Base-by-base conservation (phyloP, 2,888 invertebrate genomes). In the Automeris io region DNA sequence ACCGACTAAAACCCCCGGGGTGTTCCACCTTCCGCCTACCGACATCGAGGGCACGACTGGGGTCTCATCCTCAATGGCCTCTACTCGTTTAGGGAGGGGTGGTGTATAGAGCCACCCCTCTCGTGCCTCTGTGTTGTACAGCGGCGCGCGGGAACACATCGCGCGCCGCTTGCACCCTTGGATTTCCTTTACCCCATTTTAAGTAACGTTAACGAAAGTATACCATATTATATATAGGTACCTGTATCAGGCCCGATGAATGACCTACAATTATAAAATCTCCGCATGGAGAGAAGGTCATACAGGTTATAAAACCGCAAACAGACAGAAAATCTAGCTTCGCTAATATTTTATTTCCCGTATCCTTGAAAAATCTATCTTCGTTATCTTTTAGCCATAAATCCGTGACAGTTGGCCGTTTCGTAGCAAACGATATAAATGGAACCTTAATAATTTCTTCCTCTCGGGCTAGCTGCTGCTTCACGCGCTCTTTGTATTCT, bases 181-280 rank as follows among this genome's bases (percentile, higher is more conserved):
- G n/a, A n/a, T n/a, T n/a, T n/a, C n/a, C n/a, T n/a, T n/a, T n/a
- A n/a, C n/a, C n/a, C n/a, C n/a, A n/a, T n/a, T n/a, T n/a, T n/a
- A n/a, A n/a, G n/a, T n/a, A n/a, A n/a, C n/a, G n/a, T n/a, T n/a
- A n/a, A n/a, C n/a, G n/a, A n/a, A n/a, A n/a, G n/a, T n/a, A n/a
- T n/a, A n/a, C n/a, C n/a, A n/a, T n/a, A n/a, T n/a, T n/a, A n/a
- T n/a, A n/a, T n/a, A n/a, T n/a, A n/a, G n/a, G n/a, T 59, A 88
- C 90, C 81, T 90, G 88, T 51, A 90, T 80, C 35, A 78, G 55
- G n/a, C 90, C 90, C 29, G 79, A 69, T 9, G 88, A 86, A 56
- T 86, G 87, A 4, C 85, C 80, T n/a, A 78, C 69, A 11, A 86
- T 71, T 37, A 90, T 45, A 25, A 50, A 41, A n/a, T 71, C 61